These are phyloP conservation scores for Patiria miniata DNA, from an alignment of 35 echinoderm and acorn worm genomes.

Conservation along the genomic window DNA sequence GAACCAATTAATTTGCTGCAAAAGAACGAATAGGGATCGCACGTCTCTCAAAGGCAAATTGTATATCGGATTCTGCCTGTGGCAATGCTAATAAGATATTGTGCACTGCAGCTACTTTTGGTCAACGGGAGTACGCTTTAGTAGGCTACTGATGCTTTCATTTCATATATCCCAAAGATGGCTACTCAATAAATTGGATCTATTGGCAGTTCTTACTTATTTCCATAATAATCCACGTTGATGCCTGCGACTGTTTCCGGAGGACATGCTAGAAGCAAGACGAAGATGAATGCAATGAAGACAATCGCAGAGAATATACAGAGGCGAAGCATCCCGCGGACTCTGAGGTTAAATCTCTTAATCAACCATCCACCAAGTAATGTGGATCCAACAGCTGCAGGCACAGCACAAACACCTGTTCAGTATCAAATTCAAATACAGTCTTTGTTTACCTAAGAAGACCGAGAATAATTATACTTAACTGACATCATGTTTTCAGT, in stretches of 20 bases:
- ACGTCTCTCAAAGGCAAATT: no score
- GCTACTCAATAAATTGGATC: neutral
- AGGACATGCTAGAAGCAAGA: constrained; percentile 55
- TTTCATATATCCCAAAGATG: neutral
- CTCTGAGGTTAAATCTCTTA: constrained; percentile 56
- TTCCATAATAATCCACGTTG: constrained; percentile 41
- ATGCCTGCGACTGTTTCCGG: constrained; percentile 60
- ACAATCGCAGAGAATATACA: neutral
- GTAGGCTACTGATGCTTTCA: no score
- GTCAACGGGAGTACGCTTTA: no score
- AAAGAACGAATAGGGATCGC: no score
- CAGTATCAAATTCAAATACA: neutral
- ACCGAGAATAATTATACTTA: no score
- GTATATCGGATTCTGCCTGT: no score
- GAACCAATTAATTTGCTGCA: no score
- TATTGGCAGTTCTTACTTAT: no score
- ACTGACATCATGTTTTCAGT: no score
- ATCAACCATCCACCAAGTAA: constrained; percentile 66
- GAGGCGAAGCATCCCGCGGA: constrained; percentile 49
- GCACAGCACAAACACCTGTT: constrained; percentile 59
- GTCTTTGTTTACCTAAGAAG: neutral
- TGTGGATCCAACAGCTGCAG: constrained; percentile 45
- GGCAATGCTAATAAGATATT: no score
- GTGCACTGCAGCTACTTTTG: no score
- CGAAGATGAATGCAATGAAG: neutral